A percentile compares a stretch with the other conserved stretches of the same genome.
These are phyloP conservation scores for Heliconius melpomene DNA, from an alignment of 1,140 invertebrate genomes.

Conservation along the genomic window DNA sequence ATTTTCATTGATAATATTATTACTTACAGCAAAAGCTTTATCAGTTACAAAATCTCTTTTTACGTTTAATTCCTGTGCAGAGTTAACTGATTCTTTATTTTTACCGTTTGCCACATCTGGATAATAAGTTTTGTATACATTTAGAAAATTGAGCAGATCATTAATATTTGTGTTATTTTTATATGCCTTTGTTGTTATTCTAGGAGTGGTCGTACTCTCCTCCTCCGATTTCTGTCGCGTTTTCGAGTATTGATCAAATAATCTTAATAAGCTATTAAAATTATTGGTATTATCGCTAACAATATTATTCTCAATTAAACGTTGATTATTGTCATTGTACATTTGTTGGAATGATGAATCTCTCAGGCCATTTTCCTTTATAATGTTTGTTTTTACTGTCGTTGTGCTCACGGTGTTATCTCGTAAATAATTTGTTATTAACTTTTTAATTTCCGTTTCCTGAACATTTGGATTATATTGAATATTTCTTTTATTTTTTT, in stretches of 20 bases:
- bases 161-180: constrained; percentile 8
- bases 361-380: not conserved
- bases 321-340: not conserved
- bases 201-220: not conserved
- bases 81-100: constrained; percentile 14
- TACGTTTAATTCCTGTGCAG: not conserved
- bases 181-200: not conserved
- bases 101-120: not conserved
- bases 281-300: not conserved
- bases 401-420: not conserved
- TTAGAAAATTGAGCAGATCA: constrained; percentile 12
- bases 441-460: constrained; percentile 15
- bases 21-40: not conserved
- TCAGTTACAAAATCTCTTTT: not conserved
- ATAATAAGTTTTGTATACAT: constrained; percentile 10
- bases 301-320: not conserved
- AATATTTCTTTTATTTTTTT: constrained; percentile 25
- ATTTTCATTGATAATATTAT: not conserved
- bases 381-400: not conserved
- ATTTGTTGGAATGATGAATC: not conserved
- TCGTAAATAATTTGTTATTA: constrained; percentile 17
- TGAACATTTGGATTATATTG: not conserved
- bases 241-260: not conserved
- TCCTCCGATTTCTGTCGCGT: not conserved
- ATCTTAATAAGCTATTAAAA: not conserved